These are phyloP conservation scores for Drosophila neoperkinsi DNA, from an alignment of 2,888 invertebrate species.

Conservation along the genomic window DNA sequence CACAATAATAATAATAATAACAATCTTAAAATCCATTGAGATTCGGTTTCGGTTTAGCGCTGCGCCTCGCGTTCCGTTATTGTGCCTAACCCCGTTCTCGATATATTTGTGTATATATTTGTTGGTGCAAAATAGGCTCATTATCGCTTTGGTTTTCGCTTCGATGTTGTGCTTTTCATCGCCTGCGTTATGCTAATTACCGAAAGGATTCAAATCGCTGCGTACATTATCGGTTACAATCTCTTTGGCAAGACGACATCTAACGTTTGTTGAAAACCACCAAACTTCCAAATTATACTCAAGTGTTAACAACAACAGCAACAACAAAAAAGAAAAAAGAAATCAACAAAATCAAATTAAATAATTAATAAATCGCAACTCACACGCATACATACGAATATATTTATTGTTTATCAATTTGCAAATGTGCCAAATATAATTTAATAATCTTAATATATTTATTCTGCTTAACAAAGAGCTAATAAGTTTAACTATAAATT, in stretches of 20 bases:
- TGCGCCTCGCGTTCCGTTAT: slow-evolving; percentile 50
- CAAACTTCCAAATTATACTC: slow-evolving; percentile 37
- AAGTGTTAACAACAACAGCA: slow-evolving; percentile 45
- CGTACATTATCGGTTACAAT: slow-evolving; percentile 84
- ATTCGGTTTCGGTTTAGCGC: slow-evolving; percentile 46
- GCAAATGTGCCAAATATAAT: slow-evolving; percentile 79
- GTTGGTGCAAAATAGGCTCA: slow-evolving; percentile 70
- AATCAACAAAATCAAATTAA: slow-evolving; percentile 21
- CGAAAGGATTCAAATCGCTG: slow-evolving; percentile 83
- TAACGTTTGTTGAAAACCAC: slow-evolving; percentile 51
- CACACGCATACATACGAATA: slow-evolving; percentile 14
- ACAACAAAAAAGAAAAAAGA: background rate
- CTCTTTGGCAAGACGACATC: slow-evolving; percentile 81
- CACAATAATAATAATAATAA: background rate
- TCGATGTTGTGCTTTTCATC: slow-evolving; percentile 75
- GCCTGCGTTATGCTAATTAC: slow-evolving; percentile 84
- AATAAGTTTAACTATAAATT: slow-evolving; percentile 78
- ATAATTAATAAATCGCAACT: slow-evolving; percentile 17
- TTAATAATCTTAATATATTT: slow-evolving; percentile 73
- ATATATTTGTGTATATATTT: background rate
- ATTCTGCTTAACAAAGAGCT: slow-evolving; percentile 74
- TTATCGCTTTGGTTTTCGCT: slow-evolving; percentile 56
- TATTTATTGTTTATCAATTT: slow-evolving; percentile 70
- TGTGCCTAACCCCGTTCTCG: slow-evolving; percentile 2
- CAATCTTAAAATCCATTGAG: background rate